A percentile compares a stretch with the other conserved stretches of the same genome.
phyloP scores from a whole-genome alignment of 1,140 invertebrate genomes.

The Drosophila rufa region DNA sequence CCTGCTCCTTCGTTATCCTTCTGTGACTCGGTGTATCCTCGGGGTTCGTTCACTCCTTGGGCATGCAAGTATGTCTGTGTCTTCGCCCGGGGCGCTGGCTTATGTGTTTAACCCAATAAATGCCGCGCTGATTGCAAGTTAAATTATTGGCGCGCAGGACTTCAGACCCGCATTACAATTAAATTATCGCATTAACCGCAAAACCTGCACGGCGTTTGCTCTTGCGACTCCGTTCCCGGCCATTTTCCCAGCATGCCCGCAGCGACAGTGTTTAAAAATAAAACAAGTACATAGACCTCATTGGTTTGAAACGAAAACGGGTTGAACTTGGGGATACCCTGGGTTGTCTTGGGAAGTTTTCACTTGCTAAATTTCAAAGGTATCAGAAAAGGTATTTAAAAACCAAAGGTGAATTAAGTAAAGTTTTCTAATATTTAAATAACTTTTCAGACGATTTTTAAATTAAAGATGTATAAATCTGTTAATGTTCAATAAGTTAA shows the following conservation, averaged over 20 bases:
- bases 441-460: no score
- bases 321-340: neutral
- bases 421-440: no score
- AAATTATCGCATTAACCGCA: slow-evolving; percentile 83
- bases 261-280: slow-evolving; percentile 37
- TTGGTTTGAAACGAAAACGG: neutral
- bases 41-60: slow-evolving; percentile 72
- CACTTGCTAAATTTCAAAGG: rapidly evolving
- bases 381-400: neutral
- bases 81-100: slow-evolving; percentile 38
- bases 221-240: slow-evolving; percentile 12
- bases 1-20: slow-evolving; percentile 15
- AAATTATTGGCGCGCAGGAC: slow-evolving; percentile 74
- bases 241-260: slow-evolving; percentile 45
- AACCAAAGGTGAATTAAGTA: neutral
- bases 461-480: no score
- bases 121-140: slow-evolving; percentile 79
- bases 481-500: no score
- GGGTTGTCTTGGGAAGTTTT: no score
- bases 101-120: slow-evolving; percentile 80
- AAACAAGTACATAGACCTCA: slow-evolving; percentile 17
- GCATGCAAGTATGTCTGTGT: slow-evolving; percentile 54
- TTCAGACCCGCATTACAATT: slow-evolving; percentile 79
- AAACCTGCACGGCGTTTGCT: slow-evolving; percentile 50
- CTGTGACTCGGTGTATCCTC: slow-evolving; percentile 31